Evolutionary conservation across 2,797 vertebrate species (phyloP), one percentile per base, ranked within the genome.

Genomic region (Fundulus diaphanus): DNA sequence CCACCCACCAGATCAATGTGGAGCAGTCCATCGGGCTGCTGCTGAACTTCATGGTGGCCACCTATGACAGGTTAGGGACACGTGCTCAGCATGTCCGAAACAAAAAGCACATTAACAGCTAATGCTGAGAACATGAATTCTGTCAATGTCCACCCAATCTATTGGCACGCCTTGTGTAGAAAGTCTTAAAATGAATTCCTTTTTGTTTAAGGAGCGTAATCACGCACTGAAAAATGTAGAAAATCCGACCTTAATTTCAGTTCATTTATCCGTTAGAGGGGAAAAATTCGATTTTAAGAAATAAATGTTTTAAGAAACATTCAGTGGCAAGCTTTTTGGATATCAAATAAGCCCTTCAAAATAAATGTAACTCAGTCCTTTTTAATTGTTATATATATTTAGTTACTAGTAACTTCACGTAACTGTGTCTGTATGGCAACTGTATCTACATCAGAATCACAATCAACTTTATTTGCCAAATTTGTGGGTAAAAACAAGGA

Each of bases 21-120:
- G 98, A 99, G 69, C 98, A 98, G 84, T 98, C 97, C 92, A 98
- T 99, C 87, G 98, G 97, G 86, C 96, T 99, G 48, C 97, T 99
- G 82, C 97, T 99, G 87, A 99, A 99, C 96, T 99, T 99, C 87
- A 97, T 99, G 94, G 92, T 99, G 42, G 97, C 98, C 59, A 98
- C 97, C 0, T 98, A 97, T 0, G 98, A 99, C 96, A 99, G 98
- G 98, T 96, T 74, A 35, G 70, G 52, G 42, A 65, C 71, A 37
- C 5, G 70, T 49, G 5, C 24, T 31, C 54, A 35, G 52, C 40
- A 51, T 6, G 7, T 13, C 13, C 2, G 24, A 68, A 12, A 68
- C 35, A 29, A 63, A n/a, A 48, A 48, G 20, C 20, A 16, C 3
- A 12, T 3, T 63, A 40, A 11, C 59, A 37, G 59, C 20, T 12